Percentiles rank a stretch among this genome's conserved stretches.
Conservation (phyloP, 2,888 invertebrate genomes). For the Lycaena phlaeas region DNA sequence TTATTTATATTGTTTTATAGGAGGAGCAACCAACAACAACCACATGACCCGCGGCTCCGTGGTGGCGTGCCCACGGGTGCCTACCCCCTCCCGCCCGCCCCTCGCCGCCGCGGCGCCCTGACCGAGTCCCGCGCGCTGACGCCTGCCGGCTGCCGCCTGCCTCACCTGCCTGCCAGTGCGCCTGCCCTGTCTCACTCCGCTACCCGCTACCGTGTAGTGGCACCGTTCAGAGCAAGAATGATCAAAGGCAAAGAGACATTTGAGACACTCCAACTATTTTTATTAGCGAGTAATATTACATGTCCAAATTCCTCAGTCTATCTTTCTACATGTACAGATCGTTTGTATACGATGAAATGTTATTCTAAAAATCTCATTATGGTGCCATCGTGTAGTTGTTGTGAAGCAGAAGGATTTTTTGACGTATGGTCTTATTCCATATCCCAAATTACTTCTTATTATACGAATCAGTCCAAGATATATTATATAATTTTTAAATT, state of each 20-base stretch:
- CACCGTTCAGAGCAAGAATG: not conserved
- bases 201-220: constrained; percentile 22
- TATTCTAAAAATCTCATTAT: too few relatives aligned
- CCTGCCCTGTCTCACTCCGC: constrained; percentile 34
- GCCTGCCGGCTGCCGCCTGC: constrained; percentile 46
- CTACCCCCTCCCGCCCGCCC: constrained; percentile 54
- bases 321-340: too few relatives aligned
- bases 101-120: constrained; percentile 66
- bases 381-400: too few relatives aligned
- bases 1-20: too few relatives aligned
- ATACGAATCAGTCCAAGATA: too few relatives aligned
- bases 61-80: constrained; percentile 79
- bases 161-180: constrained; percentile 52
- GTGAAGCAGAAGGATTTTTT: too few relatives aligned
- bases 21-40: constrained; percentile 46
- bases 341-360: too few relatives aligned
- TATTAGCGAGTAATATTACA: not conserved
- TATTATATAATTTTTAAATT: not conserved
- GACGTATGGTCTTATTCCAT: too few relatives aligned
- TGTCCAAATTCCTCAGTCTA: not conserved
- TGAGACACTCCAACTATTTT: not conserved
- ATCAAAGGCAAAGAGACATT: not conserved
- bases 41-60: constrained; percentile 54
- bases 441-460: too few relatives aligned
- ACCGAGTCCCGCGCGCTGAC: constrained; percentile 64